Conservation (phyloP, 2,888 invertebrate genomes). For the Carpatolechia fugitivella region DNA sequence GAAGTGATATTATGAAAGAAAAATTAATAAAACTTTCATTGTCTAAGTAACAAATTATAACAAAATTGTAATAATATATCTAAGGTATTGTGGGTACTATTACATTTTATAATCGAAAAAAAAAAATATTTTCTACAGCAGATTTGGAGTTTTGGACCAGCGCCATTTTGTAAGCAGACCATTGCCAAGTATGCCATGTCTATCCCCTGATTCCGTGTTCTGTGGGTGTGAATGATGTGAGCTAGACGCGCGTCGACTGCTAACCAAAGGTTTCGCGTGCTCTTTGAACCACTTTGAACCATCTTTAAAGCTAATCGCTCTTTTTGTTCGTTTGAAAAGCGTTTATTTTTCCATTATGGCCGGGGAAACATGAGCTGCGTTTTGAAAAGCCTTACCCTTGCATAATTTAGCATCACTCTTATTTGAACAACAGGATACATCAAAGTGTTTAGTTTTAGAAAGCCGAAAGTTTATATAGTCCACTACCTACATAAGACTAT, state of each 20-base stretch:
- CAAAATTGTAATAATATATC: too few relatives aligned
- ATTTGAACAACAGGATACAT: not conserved
- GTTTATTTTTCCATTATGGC: conserved; percentile 35
- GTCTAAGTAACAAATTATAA: too few relatives aligned
- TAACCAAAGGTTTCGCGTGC: conserved; percentile 42
- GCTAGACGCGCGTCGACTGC: conserved; percentile 54
- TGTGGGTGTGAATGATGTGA: conserved; percentile 45
- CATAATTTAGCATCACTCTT: not conserved
- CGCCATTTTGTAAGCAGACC: too few relatives aligned
- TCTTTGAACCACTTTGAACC: conserved; percentile 33
- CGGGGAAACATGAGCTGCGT: conserved; percentile 4
- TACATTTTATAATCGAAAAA: too few relatives aligned
- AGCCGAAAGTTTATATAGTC: not conserved
- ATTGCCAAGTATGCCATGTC: not conserved
- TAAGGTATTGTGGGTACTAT: too few relatives aligned
- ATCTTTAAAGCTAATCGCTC: conserved; percentile 44
- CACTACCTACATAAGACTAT: too few relatives aligned
- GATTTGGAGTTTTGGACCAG: too few relatives aligned
- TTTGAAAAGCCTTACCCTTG: not conserved
- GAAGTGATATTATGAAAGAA: too few relatives aligned
- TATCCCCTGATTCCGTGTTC: not conserved
- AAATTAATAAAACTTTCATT: too few relatives aligned
- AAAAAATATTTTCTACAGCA: not conserved
- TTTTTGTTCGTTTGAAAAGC: conserved; percentile 39
- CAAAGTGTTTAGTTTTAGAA: not conserved